Conservation (phyloP, 2,888 invertebrate species). For the Tiphia femorata region DNA sequence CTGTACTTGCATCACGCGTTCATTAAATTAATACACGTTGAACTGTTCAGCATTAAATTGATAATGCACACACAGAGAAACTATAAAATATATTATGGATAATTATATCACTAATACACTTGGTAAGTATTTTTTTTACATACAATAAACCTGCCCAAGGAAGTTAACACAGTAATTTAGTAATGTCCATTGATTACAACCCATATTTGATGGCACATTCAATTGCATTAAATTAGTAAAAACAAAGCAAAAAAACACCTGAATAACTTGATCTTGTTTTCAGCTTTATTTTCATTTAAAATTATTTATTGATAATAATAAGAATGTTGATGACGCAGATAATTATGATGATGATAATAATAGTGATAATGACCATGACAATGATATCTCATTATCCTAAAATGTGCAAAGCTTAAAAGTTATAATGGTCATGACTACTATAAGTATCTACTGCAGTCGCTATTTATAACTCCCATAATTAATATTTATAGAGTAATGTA, state of each 20-base stretch:
- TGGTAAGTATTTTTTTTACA: slow-evolving; percentile 6
- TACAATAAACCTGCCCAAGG: no score
- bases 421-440: slow-evolving; percentile 50
- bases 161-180: no score
- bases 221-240: no score
- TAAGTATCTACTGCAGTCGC: slow-evolving; percentile 37
- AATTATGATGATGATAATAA: slow-evolving; percentile 6
- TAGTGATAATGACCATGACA: slow-evolving; percentile 18
- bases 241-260: no score
- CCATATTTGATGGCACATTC: no score
- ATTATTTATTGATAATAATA: slow-evolving; percentile 55
- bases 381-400: slow-evolving; percentile 45
- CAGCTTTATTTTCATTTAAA: slow-evolving; percentile 56
- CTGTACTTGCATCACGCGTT: no score
- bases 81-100: background rate
- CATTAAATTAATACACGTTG: background rate
- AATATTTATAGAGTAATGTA: slow-evolving; percentile 61
- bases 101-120: background rate
- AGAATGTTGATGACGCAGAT: slow-evolving; percentile 13
- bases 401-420: slow-evolving; percentile 47
- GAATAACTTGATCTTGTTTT: slow-evolving; percentile 18
- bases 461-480: slow-evolving; percentile 55
- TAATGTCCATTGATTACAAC: no score
- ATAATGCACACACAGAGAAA: background rate
- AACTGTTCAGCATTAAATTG: background rate